Percentiles rank a stretch among this genome's conserved stretches.
Conservation (phyloP, 2,113 vertebrate genomes). For the Bothrops jararaca region DNA sequence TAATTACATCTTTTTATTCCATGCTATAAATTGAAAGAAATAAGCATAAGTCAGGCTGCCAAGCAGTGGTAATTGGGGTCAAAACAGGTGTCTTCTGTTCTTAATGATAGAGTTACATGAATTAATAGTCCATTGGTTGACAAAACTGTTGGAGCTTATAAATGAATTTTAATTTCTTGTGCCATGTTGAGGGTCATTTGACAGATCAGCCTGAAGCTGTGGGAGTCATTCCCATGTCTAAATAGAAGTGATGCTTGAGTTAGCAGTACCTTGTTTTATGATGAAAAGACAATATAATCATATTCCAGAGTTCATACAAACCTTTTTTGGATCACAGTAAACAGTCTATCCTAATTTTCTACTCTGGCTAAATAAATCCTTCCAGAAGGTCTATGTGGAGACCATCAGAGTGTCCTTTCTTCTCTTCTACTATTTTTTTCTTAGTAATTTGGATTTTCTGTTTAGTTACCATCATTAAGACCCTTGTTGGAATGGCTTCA, state of each 20-base stretch:
- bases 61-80: background rate
- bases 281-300: background rate
- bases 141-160: slow-evolving; percentile 36
- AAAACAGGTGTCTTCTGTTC: slow-evolving; percentile 12
- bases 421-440: background rate
- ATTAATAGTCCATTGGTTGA: slow-evolving; percentile 28
- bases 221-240: background rate
- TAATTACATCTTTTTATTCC: background rate
- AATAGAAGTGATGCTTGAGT: background rate
- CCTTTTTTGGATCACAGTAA: background rate
- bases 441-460: background rate
- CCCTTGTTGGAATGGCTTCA: background rate
- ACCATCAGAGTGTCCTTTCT: background rate
- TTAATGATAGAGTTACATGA: background rate
- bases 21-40: background rate
- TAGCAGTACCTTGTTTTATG: background rate
- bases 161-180: slow-evolving; percentile 23
- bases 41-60: background rate
- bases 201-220: background rate
- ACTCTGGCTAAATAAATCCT: background rate
- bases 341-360: background rate
- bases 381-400: background rate
- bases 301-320: background rate
- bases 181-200: background rate
- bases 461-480: background rate